Conservation (phyloP, 2,888 invertebrate genomes). For the Heliconius ethilla region DNA sequence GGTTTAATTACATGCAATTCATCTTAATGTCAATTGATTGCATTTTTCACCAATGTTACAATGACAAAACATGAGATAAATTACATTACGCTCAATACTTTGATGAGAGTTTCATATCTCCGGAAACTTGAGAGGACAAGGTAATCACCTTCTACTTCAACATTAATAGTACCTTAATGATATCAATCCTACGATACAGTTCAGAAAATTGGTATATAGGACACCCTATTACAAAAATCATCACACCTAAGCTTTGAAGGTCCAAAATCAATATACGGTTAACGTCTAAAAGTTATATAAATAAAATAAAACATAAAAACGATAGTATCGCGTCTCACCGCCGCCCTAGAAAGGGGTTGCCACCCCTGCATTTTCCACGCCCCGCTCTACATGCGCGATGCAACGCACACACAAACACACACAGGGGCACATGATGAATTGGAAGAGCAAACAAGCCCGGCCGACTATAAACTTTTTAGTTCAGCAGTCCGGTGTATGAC, state of each 20-base stretch:
- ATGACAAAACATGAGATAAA: neutral
- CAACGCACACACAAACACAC: slow-evolving; percentile 47
- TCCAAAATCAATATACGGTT: slow-evolving; percentile 5
- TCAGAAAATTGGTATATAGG: neutral
- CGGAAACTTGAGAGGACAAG: neutral
- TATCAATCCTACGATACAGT: neutral
- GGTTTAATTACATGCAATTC: neutral
- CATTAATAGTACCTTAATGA: neutral
- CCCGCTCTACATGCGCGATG: slow-evolving; percentile 59
- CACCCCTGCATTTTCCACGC: slow-evolving; percentile 57
- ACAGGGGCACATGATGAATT: slow-evolving; percentile 48
- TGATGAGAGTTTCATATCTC: neutral
- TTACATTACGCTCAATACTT: neutral
- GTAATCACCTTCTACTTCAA: neutral
- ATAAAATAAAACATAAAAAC: slow-evolving; percentile 30
- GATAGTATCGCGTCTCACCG: slow-evolving; percentile 39
- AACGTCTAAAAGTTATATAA: neutral
- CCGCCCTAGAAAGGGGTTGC: slow-evolving; percentile 64
- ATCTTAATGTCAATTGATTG: neutral
- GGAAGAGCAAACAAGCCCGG: slow-evolving; percentile 50
- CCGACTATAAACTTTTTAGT: slow-evolving; percentile 43
- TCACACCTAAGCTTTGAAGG: neutral
- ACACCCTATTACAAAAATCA: neutral
- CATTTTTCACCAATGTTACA: neutral
- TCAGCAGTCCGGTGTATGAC: slow-evolving; percentile 36